Evolutionary conservation across 2,888 invertebrate genomes (phyloP), one percentile per base, ranked within the genome.

Genomic region (Amphimallon solstitiale): DNA sequence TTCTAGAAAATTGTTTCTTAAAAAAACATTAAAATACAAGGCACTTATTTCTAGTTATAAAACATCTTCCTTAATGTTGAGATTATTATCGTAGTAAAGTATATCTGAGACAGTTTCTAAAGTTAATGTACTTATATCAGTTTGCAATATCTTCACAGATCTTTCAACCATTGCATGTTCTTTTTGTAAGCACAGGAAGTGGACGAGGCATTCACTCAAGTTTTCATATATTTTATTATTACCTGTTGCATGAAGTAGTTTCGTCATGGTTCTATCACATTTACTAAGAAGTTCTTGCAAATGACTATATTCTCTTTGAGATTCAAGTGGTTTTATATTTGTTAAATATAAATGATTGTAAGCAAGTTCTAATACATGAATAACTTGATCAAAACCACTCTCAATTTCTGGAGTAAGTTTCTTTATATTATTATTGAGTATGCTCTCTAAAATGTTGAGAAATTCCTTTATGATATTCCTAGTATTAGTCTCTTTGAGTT

Each of bases 71-170:
- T n/a, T n/a, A n/a, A n/a, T n/a, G n/a, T n/a, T n/a, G n/a, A n/a
- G n/a, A n/a, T n/a, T n/a, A 38, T 54, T 52, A 54, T 54, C 40
- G 23, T 56, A 12, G n/a, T 43, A 56, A 14, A 56, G 14, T 29
- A 56, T 23, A 43, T 56, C 43, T 10, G 56, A 56, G 10, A 23
- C 23, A 29, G 17, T 43, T 1, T 43, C 43, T 14, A 56, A 43
- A 23, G 43, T 37, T 56, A 56, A 40, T 56, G 40, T 56, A 29
- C 23, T 56, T 23, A 29, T 23, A 40, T 56, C 43, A 10, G 23
- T 2, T 21, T 43, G 12, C 29, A 23, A 40, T 23, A 23, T 29
- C 12, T 29, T 56, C 7, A 56, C 40, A 23, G 23, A 43, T 21
- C 9, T 43, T 10, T 56, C 29, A 23, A 40, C 15, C 14, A n/a